phyloP scores from a whole-genome alignment of 2,113 vertebrate species.

The Dasyprocta punctata region DNA sequence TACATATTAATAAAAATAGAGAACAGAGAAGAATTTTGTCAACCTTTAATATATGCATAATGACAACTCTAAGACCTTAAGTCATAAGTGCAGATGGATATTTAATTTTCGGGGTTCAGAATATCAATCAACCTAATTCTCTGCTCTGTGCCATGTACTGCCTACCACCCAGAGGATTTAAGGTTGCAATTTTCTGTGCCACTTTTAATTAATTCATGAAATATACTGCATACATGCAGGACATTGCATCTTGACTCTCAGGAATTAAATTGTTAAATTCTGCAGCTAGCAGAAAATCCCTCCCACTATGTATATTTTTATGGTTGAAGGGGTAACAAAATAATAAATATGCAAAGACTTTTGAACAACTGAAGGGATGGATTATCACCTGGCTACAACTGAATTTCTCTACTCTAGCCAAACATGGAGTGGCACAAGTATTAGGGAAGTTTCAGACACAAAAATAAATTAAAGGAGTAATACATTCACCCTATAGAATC shows the following conservation, averaged over 20 bases:
- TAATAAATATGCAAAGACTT: background rate
- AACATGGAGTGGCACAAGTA: background rate
- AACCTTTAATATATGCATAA: background rate
- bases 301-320: background rate
- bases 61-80: background rate
- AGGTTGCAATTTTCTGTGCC: background rate
- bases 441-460: background rate
- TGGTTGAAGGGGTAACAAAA: background rate
- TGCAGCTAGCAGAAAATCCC: background rate
- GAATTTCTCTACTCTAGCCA: background rate
- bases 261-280: background rate
- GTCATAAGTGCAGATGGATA: background rate
- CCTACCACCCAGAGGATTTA: fast-evolving
- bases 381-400: background rate
- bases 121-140: background rate
- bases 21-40: background rate
- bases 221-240: background rate
- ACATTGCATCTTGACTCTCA: background rate
- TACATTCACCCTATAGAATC: background rate
- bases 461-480: background rate
- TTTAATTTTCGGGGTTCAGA: background rate
- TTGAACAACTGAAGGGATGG: background rate
- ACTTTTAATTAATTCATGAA: background rate
- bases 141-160: background rate
- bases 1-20: background rate